Percentiles rank a stretch among this genome's conserved stretches.
Evolutionary conservation across 2,113 vertebrate genomes (phyloP).

Genomic region (Brevimyrus niger): DNA sequence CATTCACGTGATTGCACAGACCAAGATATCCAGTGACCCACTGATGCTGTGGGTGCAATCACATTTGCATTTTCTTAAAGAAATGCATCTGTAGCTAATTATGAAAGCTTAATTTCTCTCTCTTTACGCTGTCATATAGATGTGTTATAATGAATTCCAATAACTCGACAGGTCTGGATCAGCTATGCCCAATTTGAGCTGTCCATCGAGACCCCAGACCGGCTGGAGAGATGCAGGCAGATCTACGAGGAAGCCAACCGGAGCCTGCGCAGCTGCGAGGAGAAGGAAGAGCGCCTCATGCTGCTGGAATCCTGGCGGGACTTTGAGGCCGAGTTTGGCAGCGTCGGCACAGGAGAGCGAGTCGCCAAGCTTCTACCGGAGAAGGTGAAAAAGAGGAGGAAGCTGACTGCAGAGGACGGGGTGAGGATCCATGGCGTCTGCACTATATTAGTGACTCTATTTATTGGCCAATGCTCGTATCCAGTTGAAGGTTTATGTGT

Average conservation of each 20-base stretch:
- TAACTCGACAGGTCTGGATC: conserved; percentile 80
- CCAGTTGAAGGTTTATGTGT: background rate
- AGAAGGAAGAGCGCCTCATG: conserved; percentile 95
- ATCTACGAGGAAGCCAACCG: conserved; percentile 93
- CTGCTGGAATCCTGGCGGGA: conserved; percentile 86
- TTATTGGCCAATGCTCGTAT: background rate
- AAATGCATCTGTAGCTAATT: background rate
- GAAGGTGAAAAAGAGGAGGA: conserved; percentile 97
- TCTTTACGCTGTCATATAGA: background rate
- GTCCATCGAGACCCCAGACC: conserved; percentile 64
- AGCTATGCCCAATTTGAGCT: conserved; percentile 93
- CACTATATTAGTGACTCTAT: background rate
- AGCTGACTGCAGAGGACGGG: conserved; percentile 92
- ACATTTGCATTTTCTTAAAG: background rate
- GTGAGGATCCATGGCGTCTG: conserved; percentile 58
- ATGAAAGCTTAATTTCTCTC: background rate
- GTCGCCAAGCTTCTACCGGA: conserved; percentile 89
- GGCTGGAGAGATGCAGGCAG: conserved; percentile 71
- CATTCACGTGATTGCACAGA: background rate
- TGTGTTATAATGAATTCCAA: background rate
- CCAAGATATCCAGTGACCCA: background rate
- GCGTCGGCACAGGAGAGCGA: conserved; percentile 59
- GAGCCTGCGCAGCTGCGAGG: conserved; percentile 83
- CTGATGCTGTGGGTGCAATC: background rate
- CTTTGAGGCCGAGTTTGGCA: conserved; percentile 84